phyloP scores from a whole-genome alignment of 2,888 invertebrate species.

The Siphlonurus alternatus region DNA sequence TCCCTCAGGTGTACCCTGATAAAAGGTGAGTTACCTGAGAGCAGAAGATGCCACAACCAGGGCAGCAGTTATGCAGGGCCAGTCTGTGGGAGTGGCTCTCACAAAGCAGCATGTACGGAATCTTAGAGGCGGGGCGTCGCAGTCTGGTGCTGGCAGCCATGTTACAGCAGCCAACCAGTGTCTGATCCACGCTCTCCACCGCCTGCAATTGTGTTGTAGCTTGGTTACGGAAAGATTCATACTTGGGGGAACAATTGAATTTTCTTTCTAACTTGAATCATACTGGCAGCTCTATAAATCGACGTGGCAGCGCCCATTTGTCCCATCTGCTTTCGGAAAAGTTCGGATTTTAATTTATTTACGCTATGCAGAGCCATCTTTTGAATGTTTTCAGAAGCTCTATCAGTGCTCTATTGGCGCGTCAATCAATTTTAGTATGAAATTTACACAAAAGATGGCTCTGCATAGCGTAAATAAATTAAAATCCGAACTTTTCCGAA shows the following conservation, averaged over 20 bases:
- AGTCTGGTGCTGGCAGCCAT: slow-evolving; percentile 17
- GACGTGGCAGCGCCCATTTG: too few relatives aligned
- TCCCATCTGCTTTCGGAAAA: too few relatives aligned
- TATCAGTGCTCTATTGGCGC: too few relatives aligned
- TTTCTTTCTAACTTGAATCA: background rate
- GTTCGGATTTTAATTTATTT: background rate
- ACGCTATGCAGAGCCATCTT: background rate
- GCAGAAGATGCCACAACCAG: slow-evolving; percentile 78
- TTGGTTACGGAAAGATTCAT: background rate
- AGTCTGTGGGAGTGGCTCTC: slow-evolving; percentile 59
- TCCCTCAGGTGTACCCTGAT: too few relatives aligned
- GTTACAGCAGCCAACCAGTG: slow-evolving; percentile 67
- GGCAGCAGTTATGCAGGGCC: slow-evolving; percentile 70
- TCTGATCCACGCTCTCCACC: slow-evolving; percentile 54
- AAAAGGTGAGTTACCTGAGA: slow-evolving; percentile 72
- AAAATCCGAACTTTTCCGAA: too few relatives aligned
- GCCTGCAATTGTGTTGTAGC: slow-evolving; percentile 42
- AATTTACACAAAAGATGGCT: too few relatives aligned
- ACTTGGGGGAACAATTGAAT: background rate
- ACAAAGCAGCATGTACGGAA: slow-evolving; percentile 68
- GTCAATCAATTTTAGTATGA: too few relatives aligned
- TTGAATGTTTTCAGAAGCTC: too few relatives aligned
- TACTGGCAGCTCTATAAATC: too few relatives aligned
- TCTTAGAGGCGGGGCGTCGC: slow-evolving; percentile 27
- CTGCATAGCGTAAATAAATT: too few relatives aligned